These are phyloP conservation scores for Pipistrellus nathusii DNA, from an alignment of 2,797 vertebrate genomes.

Conservation along the genomic window DNA sequence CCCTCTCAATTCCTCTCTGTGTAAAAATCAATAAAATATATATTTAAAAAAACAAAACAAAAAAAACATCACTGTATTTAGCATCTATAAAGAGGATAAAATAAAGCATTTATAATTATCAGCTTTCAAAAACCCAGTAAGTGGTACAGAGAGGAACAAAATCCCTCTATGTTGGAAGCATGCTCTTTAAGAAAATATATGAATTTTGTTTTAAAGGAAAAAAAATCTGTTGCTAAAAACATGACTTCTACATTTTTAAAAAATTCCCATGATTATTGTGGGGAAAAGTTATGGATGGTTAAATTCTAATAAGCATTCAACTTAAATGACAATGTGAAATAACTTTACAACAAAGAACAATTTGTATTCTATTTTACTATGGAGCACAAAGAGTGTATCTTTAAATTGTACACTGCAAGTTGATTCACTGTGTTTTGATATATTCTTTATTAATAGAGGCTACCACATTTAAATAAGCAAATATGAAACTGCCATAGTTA, in stretches of 20 bases:
- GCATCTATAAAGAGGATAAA: not conserved
- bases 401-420: not conserved
- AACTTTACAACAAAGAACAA: not conserved
- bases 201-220: not conserved
- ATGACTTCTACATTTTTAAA: not conserved
- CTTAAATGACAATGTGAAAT: not conserved
- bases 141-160: not conserved
- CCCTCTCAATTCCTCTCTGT: too few relatives aligned
- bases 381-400: not conserved
- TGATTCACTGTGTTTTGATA: not conserved
- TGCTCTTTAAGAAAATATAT: not conserved
- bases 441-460: not conserved
- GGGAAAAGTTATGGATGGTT: not conserved
- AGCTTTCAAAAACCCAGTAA: not conserved
- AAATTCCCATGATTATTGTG: not conserved
- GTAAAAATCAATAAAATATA: too few relatives aligned
- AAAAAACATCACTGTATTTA: not conserved
- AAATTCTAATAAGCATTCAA: conserved; percentile 5
- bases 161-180: not conserved
- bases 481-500: not conserved
- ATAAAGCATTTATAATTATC: not conserved
- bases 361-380: not conserved
- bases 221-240: not conserved
- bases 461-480: conserved; percentile 9
- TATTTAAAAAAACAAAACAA: too few relatives aligned